Conservation (phyloP, 2,113 vertebrate genomes). For the Rhea americana region DNA sequence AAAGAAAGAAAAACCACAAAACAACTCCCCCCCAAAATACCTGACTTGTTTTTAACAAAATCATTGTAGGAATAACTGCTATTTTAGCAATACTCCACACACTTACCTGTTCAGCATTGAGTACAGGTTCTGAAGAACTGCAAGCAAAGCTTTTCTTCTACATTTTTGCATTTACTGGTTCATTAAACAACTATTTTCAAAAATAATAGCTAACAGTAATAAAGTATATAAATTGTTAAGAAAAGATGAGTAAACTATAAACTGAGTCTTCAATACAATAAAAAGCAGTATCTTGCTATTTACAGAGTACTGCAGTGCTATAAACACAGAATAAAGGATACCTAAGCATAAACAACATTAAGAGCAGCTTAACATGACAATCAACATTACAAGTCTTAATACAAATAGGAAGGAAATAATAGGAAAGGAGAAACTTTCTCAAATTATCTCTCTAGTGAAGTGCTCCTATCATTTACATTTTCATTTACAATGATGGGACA, state of each 20-base stretch:
- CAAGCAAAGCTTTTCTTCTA: constrained; percentile 39
- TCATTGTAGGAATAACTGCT: neutral
- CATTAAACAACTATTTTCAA: constrained; percentile 56
- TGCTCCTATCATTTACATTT: neutral
- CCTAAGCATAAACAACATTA: constrained; percentile 7
- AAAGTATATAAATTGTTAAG: constrained; percentile 45
- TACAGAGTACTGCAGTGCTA: constrained; percentile 61
- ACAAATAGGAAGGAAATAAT: constrained; percentile 16
- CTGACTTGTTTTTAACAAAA: constrained; percentile 10
- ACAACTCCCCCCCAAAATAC: too few species aligned
- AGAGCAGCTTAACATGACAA: constrained; percentile 13
- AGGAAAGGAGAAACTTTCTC: neutral
- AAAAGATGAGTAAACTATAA: constrained; percentile 53
- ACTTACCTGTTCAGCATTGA: constrained; percentile 14
- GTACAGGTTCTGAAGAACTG: neutral
- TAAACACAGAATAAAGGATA: constrained; percentile 43
- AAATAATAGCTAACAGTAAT: constrained; percentile 22
- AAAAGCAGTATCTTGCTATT: constrained; percentile 50
- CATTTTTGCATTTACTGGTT: constrained; percentile 48
- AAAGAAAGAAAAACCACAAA: too few species aligned
- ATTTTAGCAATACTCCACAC: neutral
- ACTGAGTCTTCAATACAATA: constrained; percentile 34
- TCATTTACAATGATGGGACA: constrained; percentile 23
- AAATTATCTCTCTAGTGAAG: constrained; percentile 6
- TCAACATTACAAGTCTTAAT: neutral